phyloP scores from a whole-genome alignment of 2,113 vertebrate species.

The Nymphicus hollandicus region DNA sequence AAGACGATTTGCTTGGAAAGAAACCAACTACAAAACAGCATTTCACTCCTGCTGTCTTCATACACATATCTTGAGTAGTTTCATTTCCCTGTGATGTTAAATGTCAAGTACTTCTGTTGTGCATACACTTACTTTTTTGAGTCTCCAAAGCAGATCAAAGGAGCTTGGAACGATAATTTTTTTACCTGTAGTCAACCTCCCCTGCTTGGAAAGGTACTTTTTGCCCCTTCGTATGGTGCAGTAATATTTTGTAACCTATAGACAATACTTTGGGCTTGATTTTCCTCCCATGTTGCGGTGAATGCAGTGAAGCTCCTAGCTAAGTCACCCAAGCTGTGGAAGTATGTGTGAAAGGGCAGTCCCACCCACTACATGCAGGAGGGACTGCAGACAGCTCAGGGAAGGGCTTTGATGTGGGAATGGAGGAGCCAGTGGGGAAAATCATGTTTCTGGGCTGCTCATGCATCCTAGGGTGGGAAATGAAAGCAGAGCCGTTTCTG shows the following conservation, averaged over 20 bases:
- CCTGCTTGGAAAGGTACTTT: neutral
- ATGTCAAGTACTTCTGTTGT: neutral
- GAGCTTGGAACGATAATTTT: neutral
- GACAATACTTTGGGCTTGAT: neutral
- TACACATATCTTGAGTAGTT: neutral
- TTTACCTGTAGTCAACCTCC: neutral
- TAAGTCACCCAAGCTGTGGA: neutral
- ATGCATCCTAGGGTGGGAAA: neutral
- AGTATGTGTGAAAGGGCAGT: neutral
- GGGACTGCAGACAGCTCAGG: neutral
- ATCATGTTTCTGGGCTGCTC: neutral
- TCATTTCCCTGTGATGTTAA: neutral
- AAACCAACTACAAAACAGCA: neutral
- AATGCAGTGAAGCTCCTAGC: neutral
- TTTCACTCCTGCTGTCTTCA: conserved; percentile 16
- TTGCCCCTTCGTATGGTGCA: neutral
- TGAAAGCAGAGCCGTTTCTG: neutral
- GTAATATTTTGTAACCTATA: neutral
- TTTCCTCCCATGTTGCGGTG: neutral
- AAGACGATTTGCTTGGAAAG: conserved; percentile 19
- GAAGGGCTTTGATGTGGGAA: neutral
- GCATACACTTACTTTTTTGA: neutral
- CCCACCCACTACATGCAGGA: neutral
- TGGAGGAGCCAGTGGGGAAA: neutral
- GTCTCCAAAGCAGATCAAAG: neutral